Percentiles rank a stretch among this genome's conserved stretches.
Conservation (phyloP, 2,113 vertebrate genomes). For the Atherinomorus stipes region DNA sequence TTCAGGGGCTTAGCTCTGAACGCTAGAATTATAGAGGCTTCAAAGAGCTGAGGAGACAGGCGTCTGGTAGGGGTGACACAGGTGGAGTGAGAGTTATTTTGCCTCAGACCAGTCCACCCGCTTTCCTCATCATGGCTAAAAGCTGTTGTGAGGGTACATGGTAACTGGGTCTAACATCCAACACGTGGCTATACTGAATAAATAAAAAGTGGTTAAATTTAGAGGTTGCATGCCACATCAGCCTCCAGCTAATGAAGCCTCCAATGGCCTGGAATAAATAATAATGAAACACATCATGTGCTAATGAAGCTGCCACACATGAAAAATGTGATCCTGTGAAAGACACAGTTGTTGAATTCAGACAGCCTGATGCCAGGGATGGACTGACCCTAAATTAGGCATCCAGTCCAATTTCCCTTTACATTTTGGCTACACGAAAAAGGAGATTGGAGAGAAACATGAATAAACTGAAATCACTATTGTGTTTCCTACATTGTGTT, state of each 20-base stretch:
- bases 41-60: constrained; percentile 66
- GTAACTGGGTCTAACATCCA: constrained; percentile 42
- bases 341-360: constrained; percentile 57
- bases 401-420: neutral
- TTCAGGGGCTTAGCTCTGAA: constrained; percentile 68
- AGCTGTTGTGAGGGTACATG: constrained; percentile 42
- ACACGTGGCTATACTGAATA: constrained; percentile 61
- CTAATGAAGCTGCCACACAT: constrained; percentile 77
- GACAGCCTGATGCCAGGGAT: constrained; percentile 28
- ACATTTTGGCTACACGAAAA: neutral
- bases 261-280: constrained; percentile 75
- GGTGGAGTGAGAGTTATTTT: constrained; percentile 61
- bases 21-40: constrained; percentile 71
- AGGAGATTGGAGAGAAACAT: neutral
- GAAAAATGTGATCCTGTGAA: constrained; percentile 60
- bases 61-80: constrained; percentile 56
- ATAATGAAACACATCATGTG: constrained; percentile 71
- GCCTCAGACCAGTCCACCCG: constrained; percentile 46
- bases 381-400: constrained; percentile 35
- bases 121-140: constrained; percentile 30
- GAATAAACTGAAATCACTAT: neutral
- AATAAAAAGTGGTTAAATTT: constrained; percentile 74
- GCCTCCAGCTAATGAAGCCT: constrained; percentile 74
- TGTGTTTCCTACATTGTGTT: too few relatives aligned
- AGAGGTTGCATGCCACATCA: constrained; percentile 60